phyloP scores from a whole-genome alignment of 2,797 vertebrate species.

The Clarias fuscus region DNA sequence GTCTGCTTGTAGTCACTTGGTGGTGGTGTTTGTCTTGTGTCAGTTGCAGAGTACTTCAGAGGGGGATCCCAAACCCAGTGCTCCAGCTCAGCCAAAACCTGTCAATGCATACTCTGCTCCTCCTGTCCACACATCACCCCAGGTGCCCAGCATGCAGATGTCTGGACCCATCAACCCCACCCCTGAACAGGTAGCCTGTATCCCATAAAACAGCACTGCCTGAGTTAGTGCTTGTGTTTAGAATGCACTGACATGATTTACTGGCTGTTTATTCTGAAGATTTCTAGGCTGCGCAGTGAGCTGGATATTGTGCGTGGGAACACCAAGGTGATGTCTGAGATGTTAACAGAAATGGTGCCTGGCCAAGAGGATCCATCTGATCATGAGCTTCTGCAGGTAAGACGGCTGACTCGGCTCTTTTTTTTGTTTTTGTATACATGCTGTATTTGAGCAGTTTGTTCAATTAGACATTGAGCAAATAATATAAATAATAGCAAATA shows the following conservation, averaged over 20 bases:
- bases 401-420: slow-evolving; percentile 2
- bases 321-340: slow-evolving; percentile 98
- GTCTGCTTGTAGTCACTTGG: slow-evolving; percentile 26
- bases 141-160: slow-evolving; percentile 79
- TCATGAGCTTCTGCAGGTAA: slow-evolving; percentile 91
- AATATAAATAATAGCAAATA: neutral
- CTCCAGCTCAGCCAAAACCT: slow-evolving; percentile 75
- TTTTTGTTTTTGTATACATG: neutral
- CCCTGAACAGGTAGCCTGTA: slow-evolving; percentile 86
- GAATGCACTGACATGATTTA: neutral
- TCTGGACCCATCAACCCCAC: slow-evolving; percentile 89
- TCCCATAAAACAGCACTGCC: neutral
- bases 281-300: slow-evolving; percentile 91
- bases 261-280: slow-evolving; percentile 60
- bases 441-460: neutral
- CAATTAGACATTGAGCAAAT: neutral
- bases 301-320: slow-evolving; percentile 96
- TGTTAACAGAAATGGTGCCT: slow-evolving; percentile 97
- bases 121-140: slow-evolving; percentile 75
- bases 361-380: slow-evolving; percentile 95
- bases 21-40: slow-evolving; percentile 51
- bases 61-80: slow-evolving; percentile 81
- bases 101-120: slow-evolving; percentile 71
- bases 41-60: slow-evolving; percentile 75
- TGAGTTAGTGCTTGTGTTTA: slow-evolving; percentile 2